phyloP scores from a whole-genome alignment of 2,113 vertebrate species.

The Thymallus thymallus region DNA sequence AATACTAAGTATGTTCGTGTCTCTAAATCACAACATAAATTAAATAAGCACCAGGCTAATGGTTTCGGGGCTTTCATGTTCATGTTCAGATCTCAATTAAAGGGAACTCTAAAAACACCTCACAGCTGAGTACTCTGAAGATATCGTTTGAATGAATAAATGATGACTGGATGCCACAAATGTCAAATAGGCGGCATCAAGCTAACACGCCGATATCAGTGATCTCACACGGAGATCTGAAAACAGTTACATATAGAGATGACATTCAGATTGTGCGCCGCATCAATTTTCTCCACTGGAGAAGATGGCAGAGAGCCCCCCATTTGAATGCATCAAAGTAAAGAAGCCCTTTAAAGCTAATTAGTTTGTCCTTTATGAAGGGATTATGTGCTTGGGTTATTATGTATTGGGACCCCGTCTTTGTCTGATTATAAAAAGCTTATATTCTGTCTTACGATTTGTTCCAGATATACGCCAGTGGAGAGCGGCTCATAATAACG shows the following conservation, averaged over 20 bases:
- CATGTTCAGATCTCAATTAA: constrained; percentile 25
- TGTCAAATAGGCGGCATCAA: constrained; percentile 55
- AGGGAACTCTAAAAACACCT: neutral
- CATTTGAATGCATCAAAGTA: constrained; percentile 63
- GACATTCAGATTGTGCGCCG: constrained; percentile 55
- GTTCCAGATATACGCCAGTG: neutral
- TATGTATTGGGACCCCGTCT: constrained; percentile 46
- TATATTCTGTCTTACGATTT: neutral
- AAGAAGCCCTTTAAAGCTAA: constrained; percentile 69
- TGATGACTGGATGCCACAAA: constrained; percentile 56
- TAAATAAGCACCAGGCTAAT: neutral
- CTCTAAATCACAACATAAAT: neutral
- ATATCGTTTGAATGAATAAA: constrained; percentile 43
- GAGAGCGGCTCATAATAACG: too few species aligned
- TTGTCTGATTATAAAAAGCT: constrained; percentile 27
- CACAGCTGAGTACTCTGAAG: constrained; percentile 26
- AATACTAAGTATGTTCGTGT: neutral
- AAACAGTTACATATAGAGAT: constrained; percentile 46
- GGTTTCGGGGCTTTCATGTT: neutral
- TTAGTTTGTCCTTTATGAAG: constrained; percentile 69
- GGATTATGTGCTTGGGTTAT: constrained; percentile 59
- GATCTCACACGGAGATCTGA: constrained; percentile 44
- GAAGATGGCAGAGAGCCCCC: constrained; percentile 11
- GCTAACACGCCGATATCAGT: constrained; percentile 49
- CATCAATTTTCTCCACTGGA: constrained; percentile 35